These are phyloP conservation scores for Hippoglossus hippoglossus DNA, from an alignment of 2,797 vertebrate species.

Conservation along the genomic window DNA sequence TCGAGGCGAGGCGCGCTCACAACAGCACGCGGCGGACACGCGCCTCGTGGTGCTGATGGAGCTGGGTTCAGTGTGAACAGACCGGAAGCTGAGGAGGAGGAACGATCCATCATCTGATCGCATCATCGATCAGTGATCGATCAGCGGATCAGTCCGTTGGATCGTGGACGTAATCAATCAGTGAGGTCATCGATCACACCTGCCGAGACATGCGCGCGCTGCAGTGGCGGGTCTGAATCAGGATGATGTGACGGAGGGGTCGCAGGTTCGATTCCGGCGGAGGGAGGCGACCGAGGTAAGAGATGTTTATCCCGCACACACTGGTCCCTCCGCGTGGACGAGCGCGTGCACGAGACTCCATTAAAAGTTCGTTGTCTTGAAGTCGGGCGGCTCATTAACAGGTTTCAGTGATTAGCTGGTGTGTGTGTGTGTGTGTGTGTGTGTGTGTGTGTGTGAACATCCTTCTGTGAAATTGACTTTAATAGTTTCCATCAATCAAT, in stretches of 20 bases:
- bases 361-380: not conserved
- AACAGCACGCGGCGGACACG: too few species aligned
- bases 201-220: not conserved
- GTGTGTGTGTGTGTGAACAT: too few species aligned
- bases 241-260: conserved; percentile 14
- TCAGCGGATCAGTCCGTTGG: conserved; percentile 1
- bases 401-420: not conserved
- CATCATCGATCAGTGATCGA: conserved; percentile 44
- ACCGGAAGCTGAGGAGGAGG: conserved; percentile 28
- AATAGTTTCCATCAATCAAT: too few species aligned
- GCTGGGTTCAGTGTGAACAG: conserved; percentile 7
- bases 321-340: not conserved
- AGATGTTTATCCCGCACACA: not conserved
- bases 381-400: not conserved
- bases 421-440: too few species aligned
- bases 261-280: not conserved
- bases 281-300: conserved; percentile 33
- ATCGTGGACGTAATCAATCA: conserved; percentile 20
- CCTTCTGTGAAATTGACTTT: too few species aligned
- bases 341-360: not conserved
- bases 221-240: conserved; percentile 36
- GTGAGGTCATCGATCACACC: conserved; percentile 2
- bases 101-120: conserved; percentile 4
- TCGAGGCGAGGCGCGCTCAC: too few species aligned
- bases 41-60: conserved; percentile 57